A percentile compares a stretch with the other conserved stretches of the same genome.
Conservation (phyloP, 2,888 invertebrate genomes). For the Ormyrus rosae region DNA sequence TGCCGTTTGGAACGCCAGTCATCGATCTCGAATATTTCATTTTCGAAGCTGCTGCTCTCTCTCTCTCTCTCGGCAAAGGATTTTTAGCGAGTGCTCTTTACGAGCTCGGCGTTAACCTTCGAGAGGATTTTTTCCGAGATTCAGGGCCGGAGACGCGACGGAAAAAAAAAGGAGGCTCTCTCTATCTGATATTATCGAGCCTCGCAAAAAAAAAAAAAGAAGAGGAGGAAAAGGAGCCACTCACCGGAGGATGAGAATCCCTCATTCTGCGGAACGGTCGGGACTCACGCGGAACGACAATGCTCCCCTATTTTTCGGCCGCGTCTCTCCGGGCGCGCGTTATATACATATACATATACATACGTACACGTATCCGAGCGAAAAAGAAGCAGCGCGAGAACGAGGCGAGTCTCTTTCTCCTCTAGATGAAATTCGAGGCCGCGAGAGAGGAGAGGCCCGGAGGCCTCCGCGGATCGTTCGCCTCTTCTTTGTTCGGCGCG, state of each 20-base stretch:
- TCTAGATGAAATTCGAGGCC: background rate
- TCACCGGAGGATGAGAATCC: slow-evolving; percentile 23
- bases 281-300: slow-evolving; percentile 32
- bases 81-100: too few relatives aligned
- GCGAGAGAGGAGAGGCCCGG: slow-evolving; percentile 47
- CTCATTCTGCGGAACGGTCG: slow-evolving; percentile 8
- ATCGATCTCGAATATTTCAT: too few relatives aligned
- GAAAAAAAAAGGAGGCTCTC: background rate
- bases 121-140: slow-evolving; percentile 17
- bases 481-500: slow-evolving; percentile 47
- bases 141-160: slow-evolving; percentile 16
- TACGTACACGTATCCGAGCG: background rate
- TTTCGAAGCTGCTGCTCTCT: too few relatives aligned
- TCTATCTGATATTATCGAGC: slow-evolving; percentile 53
- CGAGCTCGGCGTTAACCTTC: slow-evolving; percentile 5
- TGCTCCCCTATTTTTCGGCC: slow-evolving; percentile 55
- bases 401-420: background rate
- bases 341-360: background rate
- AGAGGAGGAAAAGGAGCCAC: slow-evolving; percentile 23
- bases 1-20: too few relatives aligned
- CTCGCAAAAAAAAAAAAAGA: slow-evolving; percentile 5
- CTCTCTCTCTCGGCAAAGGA: background rate
- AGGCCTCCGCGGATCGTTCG: slow-evolving; percentile 53
- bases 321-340: background rate
- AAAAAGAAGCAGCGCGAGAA: slow-evolving; percentile 37